Evolutionary conservation across 2,113 vertebrate species (phyloP).

Genomic region (Castor canadensis): DNA sequence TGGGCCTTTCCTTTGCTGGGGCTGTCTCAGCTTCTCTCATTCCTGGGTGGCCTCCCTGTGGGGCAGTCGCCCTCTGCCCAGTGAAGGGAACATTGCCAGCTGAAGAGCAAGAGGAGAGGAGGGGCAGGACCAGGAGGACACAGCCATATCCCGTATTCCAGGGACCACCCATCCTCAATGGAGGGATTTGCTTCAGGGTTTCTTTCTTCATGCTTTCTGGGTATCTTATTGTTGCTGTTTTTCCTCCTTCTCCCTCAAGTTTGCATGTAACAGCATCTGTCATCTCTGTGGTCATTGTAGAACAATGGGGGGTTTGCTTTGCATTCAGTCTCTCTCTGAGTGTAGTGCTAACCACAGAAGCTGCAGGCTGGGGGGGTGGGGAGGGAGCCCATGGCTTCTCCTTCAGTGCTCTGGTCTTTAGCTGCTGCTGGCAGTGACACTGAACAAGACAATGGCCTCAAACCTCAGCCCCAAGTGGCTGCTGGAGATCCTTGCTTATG

Average conservation of each 20-base stretch:
- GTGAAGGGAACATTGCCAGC: neutral
- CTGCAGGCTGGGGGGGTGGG: neutral
- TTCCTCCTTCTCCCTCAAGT: neutral
- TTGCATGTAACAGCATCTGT: neutral
- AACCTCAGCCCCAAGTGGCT: neutral
- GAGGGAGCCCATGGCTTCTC: neutral
- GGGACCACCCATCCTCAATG: neutral
- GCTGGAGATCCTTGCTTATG: neutral
- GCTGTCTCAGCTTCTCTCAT: neutral
- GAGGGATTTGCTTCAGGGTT: neutral
- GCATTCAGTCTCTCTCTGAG: neutral
- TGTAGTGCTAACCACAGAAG: neutral
- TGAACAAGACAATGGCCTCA: neutral
- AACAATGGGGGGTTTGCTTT: neutral
- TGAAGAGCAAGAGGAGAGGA: too few species aligned
- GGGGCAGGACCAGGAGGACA: neutral
- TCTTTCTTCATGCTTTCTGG: neutral
- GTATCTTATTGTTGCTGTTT: neutral
- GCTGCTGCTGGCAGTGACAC: neutral
- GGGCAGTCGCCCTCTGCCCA: neutral
- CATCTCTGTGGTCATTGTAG: neutral
- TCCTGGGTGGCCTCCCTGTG: neutral
- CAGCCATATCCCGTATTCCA: neutral
- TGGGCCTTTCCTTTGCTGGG: neutral
- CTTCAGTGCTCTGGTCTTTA: neutral